These are phyloP conservation scores for Caranx ignobilis DNA, from an alignment of 2,113 vertebrate species.

Conservation along the genomic window DNA sequence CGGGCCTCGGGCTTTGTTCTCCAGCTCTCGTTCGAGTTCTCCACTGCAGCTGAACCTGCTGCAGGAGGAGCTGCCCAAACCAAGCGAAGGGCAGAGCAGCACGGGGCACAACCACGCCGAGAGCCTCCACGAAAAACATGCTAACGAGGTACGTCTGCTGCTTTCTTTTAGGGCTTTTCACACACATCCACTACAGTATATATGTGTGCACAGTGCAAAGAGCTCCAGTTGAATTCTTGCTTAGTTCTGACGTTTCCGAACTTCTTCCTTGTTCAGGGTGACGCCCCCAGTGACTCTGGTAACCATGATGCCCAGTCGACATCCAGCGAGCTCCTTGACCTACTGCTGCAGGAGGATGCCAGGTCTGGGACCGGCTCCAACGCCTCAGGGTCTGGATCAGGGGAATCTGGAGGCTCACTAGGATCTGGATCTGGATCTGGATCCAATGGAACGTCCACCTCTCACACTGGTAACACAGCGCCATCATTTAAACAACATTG, in stretches of 20 bases:
- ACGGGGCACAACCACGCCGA: slow-evolving; percentile 60
- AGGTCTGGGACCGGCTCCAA: slow-evolving; percentile 83
- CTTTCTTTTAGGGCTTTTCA: background rate
- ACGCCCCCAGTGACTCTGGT: slow-evolving; percentile 66
- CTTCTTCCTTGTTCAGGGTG: slow-evolving; percentile 72
- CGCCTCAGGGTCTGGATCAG: slow-evolving; percentile 83
- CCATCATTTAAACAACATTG: background rate
- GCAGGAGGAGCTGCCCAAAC: slow-evolving; percentile 87
- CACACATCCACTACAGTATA: background rate
- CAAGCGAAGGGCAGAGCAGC: slow-evolving; percentile 68
- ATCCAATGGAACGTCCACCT: slow-evolving; percentile 81
- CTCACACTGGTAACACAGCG: slow-evolving; percentile 77
- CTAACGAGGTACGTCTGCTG: slow-evolving; percentile 65
- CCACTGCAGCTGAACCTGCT: slow-evolving; percentile 90
- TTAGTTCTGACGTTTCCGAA: slow-evolving; percentile 5
- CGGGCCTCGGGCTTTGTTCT: slow-evolving; percentile 66
- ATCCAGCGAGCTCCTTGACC: slow-evolving; percentile 79
- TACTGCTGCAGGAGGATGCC: slow-evolving; percentile 77
- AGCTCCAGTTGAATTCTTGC: background rate
- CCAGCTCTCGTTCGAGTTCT: slow-evolving; percentile 89
- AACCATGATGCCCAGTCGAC: slow-evolving; percentile 78
- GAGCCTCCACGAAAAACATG: slow-evolving; percentile 74
- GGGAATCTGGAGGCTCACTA: slow-evolving; percentile 80
- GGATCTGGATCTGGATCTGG: slow-evolving; percentile 75
- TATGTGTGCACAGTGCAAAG: background rate